A percentile compares a stretch with the other conserved stretches of the same genome.
These are phyloP conservation scores for Cyanoliseus patagonus DNA, from an alignment of 2,113 vertebrate species.

Conservation along the genomic window DNA sequence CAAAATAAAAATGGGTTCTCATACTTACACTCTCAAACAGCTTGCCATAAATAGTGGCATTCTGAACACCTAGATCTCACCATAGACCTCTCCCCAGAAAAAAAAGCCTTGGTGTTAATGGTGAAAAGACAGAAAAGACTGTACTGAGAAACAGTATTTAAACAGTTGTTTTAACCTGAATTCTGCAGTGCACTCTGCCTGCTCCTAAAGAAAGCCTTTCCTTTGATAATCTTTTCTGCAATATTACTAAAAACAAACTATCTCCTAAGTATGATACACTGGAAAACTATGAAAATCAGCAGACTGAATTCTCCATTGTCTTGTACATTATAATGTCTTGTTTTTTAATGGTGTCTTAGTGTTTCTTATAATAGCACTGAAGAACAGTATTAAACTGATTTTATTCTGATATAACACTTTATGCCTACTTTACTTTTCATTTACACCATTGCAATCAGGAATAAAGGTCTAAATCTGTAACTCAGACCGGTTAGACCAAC, in stretches of 20 bases:
- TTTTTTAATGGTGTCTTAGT: neutral
- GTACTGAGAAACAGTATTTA: neutral
- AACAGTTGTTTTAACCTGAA: neutral
- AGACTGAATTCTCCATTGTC: neutral
- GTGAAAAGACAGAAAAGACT: neutral
- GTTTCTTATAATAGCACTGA: neutral
- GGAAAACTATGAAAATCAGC: neutral
- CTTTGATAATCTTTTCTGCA: neutral
- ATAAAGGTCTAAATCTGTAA: neutral
- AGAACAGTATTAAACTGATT: neutral
- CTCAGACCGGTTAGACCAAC: neutral
- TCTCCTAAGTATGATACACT: neutral
- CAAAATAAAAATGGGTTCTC: neutral
- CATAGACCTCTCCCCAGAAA: neutral
- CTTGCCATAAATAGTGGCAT: neutral
- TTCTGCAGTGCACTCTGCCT: neutral
- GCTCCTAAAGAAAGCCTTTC: neutral
- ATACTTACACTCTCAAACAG: neutral
- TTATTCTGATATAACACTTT: neutral
- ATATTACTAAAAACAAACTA: neutral
- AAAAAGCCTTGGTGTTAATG: neutral
- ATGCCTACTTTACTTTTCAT: neutral
- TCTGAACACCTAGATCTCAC: neutral
- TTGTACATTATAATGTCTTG: neutral
- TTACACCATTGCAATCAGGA: neutral